These are phyloP conservation scores for Drosophila sordidula DNA, from an alignment of 2,888 invertebrate species.

Conservation along the genomic window DNA sequence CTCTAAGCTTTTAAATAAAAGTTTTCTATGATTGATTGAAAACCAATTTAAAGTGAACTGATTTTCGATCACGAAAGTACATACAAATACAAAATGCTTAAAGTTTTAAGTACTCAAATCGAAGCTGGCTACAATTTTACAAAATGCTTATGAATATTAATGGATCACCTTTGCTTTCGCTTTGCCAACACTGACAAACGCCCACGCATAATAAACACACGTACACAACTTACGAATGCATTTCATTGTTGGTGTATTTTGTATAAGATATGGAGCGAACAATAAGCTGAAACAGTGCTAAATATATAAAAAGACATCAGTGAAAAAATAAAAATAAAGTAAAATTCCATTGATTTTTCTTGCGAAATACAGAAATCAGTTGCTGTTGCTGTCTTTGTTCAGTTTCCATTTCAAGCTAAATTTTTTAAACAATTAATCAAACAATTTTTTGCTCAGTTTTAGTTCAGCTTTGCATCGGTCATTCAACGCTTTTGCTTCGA, in stretches of 20 bases:
- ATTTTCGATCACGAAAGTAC: not conserved
- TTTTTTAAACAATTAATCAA: constrained; percentile 54
- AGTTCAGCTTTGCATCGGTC: constrained; percentile 24
- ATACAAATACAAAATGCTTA: constrained; percentile 4
- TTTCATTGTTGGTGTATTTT: constrained; percentile 11
- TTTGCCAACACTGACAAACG: constrained; percentile 22
- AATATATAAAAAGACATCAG: constrained; percentile 22
- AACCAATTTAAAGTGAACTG: not conserved
- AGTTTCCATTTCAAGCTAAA: constrained; percentile 36
- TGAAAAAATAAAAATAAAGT: not conserved
- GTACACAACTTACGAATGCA: constrained; percentile 13
- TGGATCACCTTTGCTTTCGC: constrained; percentile 36
- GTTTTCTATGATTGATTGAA: not conserved
- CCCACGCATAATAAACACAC: constrained; percentile 18
- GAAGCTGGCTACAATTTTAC: constrained; percentile 18
- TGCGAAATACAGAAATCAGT: constrained; percentile 24
- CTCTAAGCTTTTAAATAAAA: not conserved
- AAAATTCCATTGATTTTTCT: constrained; percentile 29
- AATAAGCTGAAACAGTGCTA: constrained; percentile 21
- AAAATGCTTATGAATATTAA: constrained; percentile 47
- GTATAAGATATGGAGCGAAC: constrained; percentile 32
- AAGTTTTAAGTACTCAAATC: constrained; percentile 18
- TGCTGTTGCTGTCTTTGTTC: constrained; percentile 23
- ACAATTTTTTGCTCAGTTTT: constrained; percentile 17
- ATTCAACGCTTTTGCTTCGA: constrained; percentile 31